Evolutionary conservation across 2,888 invertebrate species (phyloP), one percentile per base, ranked within the genome.

Genomic region (Brachylomia viminalis): DNA sequence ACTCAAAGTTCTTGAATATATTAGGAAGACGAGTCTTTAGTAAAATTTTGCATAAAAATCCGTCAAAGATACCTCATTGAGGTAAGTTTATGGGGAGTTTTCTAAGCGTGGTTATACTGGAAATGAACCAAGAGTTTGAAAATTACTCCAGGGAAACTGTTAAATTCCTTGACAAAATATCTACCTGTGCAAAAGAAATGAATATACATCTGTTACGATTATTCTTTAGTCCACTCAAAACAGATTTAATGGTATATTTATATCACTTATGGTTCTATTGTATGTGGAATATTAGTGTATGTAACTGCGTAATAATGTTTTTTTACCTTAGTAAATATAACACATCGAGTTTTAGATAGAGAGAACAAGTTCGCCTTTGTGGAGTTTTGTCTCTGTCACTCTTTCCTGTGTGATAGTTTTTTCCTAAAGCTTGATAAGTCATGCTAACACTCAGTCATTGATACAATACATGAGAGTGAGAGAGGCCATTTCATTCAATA

Each of bases 1-100:
- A 84, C 72, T 78, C 71, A 54, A 83, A 83, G 75, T 83, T 75
- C 58, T 59, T 75, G 72, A 73, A 75, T 75, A 78, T 82, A 75
- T 77, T 77, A 85, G n/a, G 20, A 58, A 61, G 65, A 56, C 49
- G 73, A 33, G 69, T 33, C 58, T 70, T 49, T 42, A n/a, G 49
- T 47, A 30, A 59, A 61, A 64, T 75, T 56, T 70, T 82, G n/a
- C 56, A 65, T 64, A 68, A 78, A 85, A 77, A 76, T 45, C 59
- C 54, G 23, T n/a, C 62, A 64, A 33, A 69, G 61, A 58, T 66
- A 64, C 58, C 45, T 30, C 49, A 82, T 82, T 59, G 69, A 70
- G 52, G 58, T 1, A 47, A 77, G 42, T 81, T 82, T 70, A 59
- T 52, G 42, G 33, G 5, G 6, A 70, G 58, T 56, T 58, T 56